phyloP scores from a whole-genome alignment of 2,113 vertebrate species.

The Origma solitaria region DNA sequence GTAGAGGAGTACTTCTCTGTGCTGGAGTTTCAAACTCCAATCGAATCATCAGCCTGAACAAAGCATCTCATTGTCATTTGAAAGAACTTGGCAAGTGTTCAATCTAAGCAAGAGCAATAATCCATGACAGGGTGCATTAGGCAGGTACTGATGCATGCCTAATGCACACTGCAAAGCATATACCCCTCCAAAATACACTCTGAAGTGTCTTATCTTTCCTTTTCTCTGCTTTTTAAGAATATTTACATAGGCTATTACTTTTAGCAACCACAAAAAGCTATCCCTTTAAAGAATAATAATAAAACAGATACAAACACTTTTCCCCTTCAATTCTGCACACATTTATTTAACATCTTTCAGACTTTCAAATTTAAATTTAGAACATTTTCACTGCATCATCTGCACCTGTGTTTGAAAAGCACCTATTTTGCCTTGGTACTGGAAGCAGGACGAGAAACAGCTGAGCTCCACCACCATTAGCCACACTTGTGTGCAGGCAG shows the following conservation, averaged over 20 bases:
- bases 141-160: slow-evolving; percentile 33
- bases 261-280: background rate
- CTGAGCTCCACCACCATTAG: background rate
- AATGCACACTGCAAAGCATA: background rate
- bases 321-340: background rate
- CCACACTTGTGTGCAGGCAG: background rate
- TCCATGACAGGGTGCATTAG: slow-evolving; percentile 19
- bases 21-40: background rate
- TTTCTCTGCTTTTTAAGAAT: background rate
- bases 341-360: background rate
- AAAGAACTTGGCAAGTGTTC: background rate
- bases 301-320: background rate
- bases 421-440: background rate
- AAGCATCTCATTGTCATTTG: slow-evolving; percentile 14
- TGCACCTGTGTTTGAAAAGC: background rate
- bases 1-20: background rate
- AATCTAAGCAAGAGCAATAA: slow-evolving; percentile 22
- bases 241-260: background rate
- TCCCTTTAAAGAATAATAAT: background rate
- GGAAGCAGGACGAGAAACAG: background rate
- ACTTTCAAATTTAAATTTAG: background rate
- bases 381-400: background rate
- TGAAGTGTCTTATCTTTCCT: background rate
- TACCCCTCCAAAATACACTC: background rate
- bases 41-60: background rate